Conservation (phyloP, 2,797 vertebrate genomes). For the Artibeus lituratus region DNA sequence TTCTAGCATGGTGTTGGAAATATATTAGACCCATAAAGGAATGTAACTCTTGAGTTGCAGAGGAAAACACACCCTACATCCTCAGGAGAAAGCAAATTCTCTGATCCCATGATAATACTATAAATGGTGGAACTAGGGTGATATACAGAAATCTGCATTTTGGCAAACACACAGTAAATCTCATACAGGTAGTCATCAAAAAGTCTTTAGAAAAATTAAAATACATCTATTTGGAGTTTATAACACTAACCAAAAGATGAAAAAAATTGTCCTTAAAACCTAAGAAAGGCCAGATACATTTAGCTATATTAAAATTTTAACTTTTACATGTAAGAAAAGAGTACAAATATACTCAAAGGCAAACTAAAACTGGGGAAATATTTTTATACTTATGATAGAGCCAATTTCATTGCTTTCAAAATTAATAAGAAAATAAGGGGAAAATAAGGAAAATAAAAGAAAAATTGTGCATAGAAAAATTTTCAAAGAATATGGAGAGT, state of each 20-base stretch:
- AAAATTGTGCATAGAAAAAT: background rate
- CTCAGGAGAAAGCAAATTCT: conserved; percentile 22
- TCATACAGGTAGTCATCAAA: background rate
- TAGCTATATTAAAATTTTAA: conserved; percentile 35
- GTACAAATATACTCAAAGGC: background rate
- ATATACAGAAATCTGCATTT: conserved; percentile 13
- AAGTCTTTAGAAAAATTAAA: conserved; percentile 21
- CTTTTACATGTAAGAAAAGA: background rate
- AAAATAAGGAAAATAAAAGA: background rate
- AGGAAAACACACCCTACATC: background rate
- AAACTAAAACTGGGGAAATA: background rate
- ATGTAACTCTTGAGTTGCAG: background rate
- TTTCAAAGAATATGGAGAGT: background rate
- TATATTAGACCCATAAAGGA: background rate
- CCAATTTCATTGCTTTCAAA: background rate
- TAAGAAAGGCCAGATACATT: background rate
- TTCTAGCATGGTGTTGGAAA: conserved; percentile 21
- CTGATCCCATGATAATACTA: background rate
- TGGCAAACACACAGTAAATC: background rate
- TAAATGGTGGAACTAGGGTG: background rate
- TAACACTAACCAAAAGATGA: conserved; percentile 9
- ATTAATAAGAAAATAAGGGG: background rate
- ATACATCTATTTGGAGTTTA: background rate
- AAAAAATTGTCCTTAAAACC: conserved; percentile 24
- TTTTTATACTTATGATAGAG: background rate